Percentiles rank a stretch among this genome's conserved stretches.
Evolutionary conservation across 2,113 vertebrate genomes (phyloP).

Genomic region (Anthoscopus minutus): DNA sequence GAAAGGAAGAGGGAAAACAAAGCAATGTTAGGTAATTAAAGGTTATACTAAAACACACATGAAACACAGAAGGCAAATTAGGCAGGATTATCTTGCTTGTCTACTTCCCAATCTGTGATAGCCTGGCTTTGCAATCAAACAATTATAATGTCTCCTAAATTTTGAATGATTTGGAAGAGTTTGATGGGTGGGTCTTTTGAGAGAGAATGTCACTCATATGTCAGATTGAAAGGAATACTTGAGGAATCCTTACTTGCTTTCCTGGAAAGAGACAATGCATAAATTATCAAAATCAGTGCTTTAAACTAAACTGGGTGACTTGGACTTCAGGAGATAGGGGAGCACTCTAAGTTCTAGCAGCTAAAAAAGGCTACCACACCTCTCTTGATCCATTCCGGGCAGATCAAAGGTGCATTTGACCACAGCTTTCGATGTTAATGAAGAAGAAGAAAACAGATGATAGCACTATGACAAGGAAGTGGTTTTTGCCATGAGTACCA

Average conservation of each 20-base stretch:
- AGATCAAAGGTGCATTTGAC: neutral
- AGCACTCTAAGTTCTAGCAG: neutral
- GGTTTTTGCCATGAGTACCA: neutral
- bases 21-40: neutral
- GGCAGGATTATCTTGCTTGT: neutral
- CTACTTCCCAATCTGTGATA: neutral
- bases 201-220: neutral
- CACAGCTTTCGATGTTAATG: neutral
- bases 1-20: constrained; percentile 37
- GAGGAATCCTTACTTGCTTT: neutral
- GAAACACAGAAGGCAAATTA: neutral
- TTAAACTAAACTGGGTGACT: neutral
- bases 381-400: neutral
- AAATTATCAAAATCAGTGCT: neutral
- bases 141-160: neutral
- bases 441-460: neutral
- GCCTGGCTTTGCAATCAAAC: neutral
- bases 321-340: neutral
- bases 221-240: neutral
- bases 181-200: neutral
- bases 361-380: neutral
- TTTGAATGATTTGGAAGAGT: neutral
- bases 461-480: neutral
- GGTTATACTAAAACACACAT: neutral
- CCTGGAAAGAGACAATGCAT: neutral